Conservation (phyloP, 2,888 invertebrate species). For the Apoda limacodes region DNA sequence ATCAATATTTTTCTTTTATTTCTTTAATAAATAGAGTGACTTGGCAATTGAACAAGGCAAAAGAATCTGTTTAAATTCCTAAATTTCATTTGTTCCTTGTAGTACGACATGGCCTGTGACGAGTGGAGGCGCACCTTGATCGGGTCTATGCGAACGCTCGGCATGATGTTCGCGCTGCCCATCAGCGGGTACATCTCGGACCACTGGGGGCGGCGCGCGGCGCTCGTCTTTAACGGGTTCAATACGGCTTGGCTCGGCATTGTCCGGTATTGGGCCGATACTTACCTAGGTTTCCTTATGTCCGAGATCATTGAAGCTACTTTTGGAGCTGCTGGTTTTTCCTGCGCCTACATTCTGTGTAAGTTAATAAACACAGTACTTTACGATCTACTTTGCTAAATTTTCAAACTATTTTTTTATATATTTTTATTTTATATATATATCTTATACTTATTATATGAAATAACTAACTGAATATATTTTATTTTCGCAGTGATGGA, state of each 20-base stretch:
- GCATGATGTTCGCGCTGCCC: conserved; percentile 75
- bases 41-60: too few relatives aligned
- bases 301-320: conserved; percentile 77
- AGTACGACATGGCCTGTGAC: conserved; percentile 73
- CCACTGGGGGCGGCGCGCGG: conserved; percentile 73
- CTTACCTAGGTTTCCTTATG: conserved; percentile 72
- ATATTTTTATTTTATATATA: not conserved
- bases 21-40: too few relatives aligned
- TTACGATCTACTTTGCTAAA: too few relatives aligned
- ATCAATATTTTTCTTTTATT: too few relatives aligned
- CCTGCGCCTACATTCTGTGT: conserved; percentile 77
- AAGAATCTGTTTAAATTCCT: too few relatives aligned
- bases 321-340: conserved; percentile 75
- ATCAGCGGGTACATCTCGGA: conserved; percentile 78
- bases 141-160: conserved; percentile 76
- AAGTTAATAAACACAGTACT: conserved; percentile 30
- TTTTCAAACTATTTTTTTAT: too few relatives aligned
- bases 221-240: conserved; percentile 66
- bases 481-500: conserved; percentile 75
- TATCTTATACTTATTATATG: conserved; percentile 1
- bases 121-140: conserved; percentile 78
- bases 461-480: too few relatives aligned
- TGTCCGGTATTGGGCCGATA: conserved; percentile 66
- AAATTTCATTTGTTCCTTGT: conserved; percentile 12
- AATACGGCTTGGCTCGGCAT: conserved; percentile 73